Evolutionary conservation across 2,888 invertebrate genomes (phyloP), one percentile per base, ranked within the genome.

Genomic region (Acanthosepion lycidas): DNA sequence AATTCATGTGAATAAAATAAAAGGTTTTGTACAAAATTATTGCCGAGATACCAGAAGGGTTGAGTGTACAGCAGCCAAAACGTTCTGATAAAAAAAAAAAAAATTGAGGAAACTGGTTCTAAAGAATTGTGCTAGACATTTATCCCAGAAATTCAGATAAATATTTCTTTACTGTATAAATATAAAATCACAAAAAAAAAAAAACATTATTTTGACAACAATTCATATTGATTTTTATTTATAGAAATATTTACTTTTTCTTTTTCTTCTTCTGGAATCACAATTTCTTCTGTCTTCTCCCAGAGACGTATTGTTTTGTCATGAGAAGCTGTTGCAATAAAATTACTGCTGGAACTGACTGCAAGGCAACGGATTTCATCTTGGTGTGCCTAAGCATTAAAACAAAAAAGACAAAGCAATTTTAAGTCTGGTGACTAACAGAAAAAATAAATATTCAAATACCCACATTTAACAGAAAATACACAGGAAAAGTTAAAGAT

Each of bases 251-350:
- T 94, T 95, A 97, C 98, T 96, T 97, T 97, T 97, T 99, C 99
- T 96, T 98, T 98, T 95, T 98, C 98, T 97, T 99, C 99, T 96
- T 99, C 98, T 26, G 99, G 98, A n/a, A 99, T 98, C 93, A 99
- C 98, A 6, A 98, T 98, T 97, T 99, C 99, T 91, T 98, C 98
- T 0, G 99, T 98, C 96, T 98, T 98, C 97, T 99, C 98, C 98
- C 98, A 99, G 95, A 99, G 97, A 0, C 99, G 98, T 95, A 99
- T 97, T 42, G 99, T 99, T 96, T 98, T 98, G 98, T 99, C 99
- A 1, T 98, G 98, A 55, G 99, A 99, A 96, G 98, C 98, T 48
- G 98, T 98, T 15, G 98, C 98, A 94, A 97, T 98, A 97, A 98
- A 98, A 95, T 98, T 98, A 0, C 99, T 99, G 97, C 98, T 99